Evolutionary conservation across 1,140 invertebrate genomes (phyloP).

Genomic region (Nymphalis io): DNA sequence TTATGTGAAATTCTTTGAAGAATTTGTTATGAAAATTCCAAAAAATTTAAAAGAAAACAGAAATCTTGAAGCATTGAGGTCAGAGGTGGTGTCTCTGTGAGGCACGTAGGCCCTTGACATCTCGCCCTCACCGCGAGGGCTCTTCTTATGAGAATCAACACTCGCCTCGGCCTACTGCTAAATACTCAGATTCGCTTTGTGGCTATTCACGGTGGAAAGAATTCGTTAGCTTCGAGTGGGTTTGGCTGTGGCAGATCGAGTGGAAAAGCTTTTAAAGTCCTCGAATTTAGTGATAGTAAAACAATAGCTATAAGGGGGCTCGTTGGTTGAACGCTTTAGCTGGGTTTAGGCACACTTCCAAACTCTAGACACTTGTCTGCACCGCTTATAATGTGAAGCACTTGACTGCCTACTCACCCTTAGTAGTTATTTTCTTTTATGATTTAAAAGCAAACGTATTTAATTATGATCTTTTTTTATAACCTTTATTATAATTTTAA

Average conservation of each 20-base stretch:
- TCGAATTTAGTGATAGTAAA: constrained; percentile 26
- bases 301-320: constrained; percentile 18
- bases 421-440: too few species aligned
- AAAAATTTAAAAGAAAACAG: constrained; percentile 30
- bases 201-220: constrained; percentile 24
- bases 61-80: constrained; percentile 39
- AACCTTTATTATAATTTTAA: too few species aligned
- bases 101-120: constrained; percentile 48
- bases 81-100: constrained; percentile 37
- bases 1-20: neutral
- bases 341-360: constrained; percentile 5
- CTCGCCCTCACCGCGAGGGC: constrained; percentile 42
- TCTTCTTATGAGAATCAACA: constrained; percentile 42
- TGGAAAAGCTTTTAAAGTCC: constrained; percentile 27
- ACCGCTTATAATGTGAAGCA: neutral
- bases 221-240: constrained; percentile 30
- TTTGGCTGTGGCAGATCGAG: constrained; percentile 17
- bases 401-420: neutral
- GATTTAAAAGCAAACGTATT: too few species aligned
- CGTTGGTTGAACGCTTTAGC: constrained; percentile 13
- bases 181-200: constrained; percentile 42
- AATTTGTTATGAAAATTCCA: constrained; percentile 21
- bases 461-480: too few species aligned
- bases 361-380: constrained; percentile 2
- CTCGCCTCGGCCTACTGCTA: constrained; percentile 34